These are phyloP conservation scores for Agonopterix heracliana DNA, from an alignment of 2,888 invertebrate genomes.

Conservation along the genomic window DNA sequence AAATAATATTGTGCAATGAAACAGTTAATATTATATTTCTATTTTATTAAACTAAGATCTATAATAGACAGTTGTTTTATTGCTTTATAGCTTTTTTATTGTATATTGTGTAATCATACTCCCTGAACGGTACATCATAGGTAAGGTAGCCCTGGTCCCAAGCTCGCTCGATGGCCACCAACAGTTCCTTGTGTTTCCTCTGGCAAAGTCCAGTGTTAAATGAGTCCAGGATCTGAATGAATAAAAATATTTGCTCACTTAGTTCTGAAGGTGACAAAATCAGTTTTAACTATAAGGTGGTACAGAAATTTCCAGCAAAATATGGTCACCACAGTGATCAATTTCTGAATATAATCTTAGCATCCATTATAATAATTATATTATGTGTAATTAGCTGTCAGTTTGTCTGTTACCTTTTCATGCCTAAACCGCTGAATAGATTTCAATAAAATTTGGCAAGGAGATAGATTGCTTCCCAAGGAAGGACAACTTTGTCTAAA, in stretches of 20 bases:
- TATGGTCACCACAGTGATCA: no score
- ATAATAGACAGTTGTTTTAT: constrained; percentile 15
- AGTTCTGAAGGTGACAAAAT: no score
- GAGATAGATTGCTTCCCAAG: no score
- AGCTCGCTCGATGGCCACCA: constrained; percentile 86
- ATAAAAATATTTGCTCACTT: not conserved
- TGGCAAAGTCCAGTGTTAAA: constrained; percentile 89
- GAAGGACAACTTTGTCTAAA: no score
- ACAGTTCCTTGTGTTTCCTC: constrained; percentile 83
- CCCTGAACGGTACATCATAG: constrained; percentile 89
- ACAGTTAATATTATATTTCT: not conserved
- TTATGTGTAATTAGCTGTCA: no score
- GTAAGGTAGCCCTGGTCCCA: constrained; percentile 87
- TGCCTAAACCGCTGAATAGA: no score
- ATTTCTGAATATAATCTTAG: no score
- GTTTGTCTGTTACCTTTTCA: no score
- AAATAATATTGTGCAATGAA: not conserved
- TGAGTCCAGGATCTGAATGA: constrained; percentile 75
- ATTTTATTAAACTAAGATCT: not conserved
- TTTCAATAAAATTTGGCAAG: no score
- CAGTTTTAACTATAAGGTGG: no score
- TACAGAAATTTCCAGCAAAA: no score
- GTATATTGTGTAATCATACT: constrained; percentile 90
- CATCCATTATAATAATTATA: no score
- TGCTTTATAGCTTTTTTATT: constrained; percentile 28